phyloP scores from a whole-genome alignment of 2,113 vertebrate genomes.

The Sylvietta virens region DNA sequence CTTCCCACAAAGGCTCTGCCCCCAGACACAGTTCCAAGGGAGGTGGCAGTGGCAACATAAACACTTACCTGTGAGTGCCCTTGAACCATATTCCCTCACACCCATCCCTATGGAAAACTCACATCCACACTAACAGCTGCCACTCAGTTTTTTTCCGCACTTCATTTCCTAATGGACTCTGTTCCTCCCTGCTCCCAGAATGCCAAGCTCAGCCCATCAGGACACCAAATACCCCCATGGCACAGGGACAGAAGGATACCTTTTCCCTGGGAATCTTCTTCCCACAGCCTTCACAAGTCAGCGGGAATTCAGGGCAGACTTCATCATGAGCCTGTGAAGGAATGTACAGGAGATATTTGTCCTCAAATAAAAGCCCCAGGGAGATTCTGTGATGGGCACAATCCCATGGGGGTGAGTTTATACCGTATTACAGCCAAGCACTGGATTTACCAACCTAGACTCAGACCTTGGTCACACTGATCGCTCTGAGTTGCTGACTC shows the following conservation, averaged over 20 bases:
- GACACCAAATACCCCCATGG: fast-evolving
- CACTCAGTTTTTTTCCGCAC: background rate
- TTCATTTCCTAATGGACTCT: background rate
- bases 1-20: background rate
- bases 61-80: fast-evolving
- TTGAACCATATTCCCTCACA: fast-evolving
- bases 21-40: background rate
- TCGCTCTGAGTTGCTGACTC: background rate
- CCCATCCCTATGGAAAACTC: background rate
- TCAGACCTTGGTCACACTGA: background rate
- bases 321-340: constrained; percentile 81
- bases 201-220: background rate
- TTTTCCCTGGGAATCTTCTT: constrained; percentile 87
- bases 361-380: background rate
- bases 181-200: background rate
- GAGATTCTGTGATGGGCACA: background rate
- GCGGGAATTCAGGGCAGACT: constrained; percentile 82
- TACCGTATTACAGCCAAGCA: fast-evolving
- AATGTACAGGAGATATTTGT: background rate
- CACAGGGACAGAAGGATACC: constrained; percentile 33
- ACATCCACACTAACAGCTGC: background rate
- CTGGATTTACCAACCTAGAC: background rate
- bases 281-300: constrained; percentile 88
- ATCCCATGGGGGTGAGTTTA: background rate
- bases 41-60: background rate